phyloP scores from a whole-genome alignment of 2,888 invertebrate species.

The Lymantria dispar region DNA sequence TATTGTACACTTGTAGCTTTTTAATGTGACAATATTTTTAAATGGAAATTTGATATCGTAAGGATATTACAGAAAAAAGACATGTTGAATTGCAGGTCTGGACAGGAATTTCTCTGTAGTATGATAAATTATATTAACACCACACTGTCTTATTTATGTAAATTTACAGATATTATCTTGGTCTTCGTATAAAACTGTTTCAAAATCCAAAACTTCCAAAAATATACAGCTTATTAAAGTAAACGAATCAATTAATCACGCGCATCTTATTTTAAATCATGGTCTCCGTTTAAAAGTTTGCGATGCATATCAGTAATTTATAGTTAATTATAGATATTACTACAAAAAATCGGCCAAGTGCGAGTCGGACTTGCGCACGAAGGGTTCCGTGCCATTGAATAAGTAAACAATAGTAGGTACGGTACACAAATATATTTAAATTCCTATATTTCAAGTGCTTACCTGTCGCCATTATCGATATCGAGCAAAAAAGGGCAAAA shows the following conservation, averaged over 20 bases:
- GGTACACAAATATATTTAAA: too few species aligned
- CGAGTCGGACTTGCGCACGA: too few species aligned
- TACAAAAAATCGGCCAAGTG: too few species aligned
- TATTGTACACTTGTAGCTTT: not conserved
- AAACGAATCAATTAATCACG: slow-evolving; percentile 2
- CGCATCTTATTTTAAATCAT: slow-evolving; percentile 5
- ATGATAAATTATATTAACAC: not conserved
- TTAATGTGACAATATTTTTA: not conserved
- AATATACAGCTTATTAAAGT: not conserved
- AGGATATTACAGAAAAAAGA: not conserved
- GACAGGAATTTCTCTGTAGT: not conserved
- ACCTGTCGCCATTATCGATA: too few species aligned
- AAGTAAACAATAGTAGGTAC: too few species aligned
- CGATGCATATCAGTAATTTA: slow-evolving; percentile 20
- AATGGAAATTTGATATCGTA: not conserved
- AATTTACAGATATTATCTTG: not conserved
- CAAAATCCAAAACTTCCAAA: not conserved
- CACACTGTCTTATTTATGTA: not conserved
- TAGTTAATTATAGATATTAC: slow-evolving; percentile 22
- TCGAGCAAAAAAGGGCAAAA: too few species aligned
- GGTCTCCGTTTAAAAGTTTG: not conserved
- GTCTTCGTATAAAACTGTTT: not conserved
- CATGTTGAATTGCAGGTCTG: not conserved
- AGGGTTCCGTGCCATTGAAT: too few species aligned
- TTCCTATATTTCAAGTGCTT: too few species aligned